Conservation (phyloP, 2,113 vertebrate species). For the Pholis gunnellus region DNA sequence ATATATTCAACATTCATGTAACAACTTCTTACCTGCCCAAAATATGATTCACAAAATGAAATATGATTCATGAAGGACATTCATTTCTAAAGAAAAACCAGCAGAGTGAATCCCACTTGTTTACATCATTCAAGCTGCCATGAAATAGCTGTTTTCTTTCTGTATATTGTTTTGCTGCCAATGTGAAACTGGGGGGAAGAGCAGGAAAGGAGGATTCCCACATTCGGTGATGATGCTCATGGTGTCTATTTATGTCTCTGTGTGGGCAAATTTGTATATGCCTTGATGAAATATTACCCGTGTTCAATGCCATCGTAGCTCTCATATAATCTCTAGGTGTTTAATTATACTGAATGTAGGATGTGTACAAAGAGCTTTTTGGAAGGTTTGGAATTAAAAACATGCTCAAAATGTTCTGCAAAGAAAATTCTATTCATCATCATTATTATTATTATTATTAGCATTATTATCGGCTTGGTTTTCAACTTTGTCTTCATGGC, state of each 20-base stretch:
- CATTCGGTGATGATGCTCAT: constrained; percentile 56
- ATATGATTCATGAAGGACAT: constrained; percentile 37
- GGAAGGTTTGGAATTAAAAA: neutral
- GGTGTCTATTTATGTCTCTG: constrained; percentile 65
- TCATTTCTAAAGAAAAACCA: constrained; percentile 34
- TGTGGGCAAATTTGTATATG: constrained; percentile 72
- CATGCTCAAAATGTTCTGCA: neutral
- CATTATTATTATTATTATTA: neutral
- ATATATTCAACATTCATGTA: neutral
- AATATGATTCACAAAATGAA: constrained; percentile 27
- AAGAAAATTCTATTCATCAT: neutral
- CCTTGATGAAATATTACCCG: constrained; percentile 63
- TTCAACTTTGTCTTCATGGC: neutral
- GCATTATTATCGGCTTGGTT: neutral
- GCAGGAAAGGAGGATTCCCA: constrained; percentile 71
- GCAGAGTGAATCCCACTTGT: constrained; percentile 28
- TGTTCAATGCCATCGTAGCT: constrained; percentile 37
- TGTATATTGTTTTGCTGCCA: constrained; percentile 49
- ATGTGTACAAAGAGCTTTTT: constrained; percentile 31
- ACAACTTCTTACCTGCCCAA: neutral
- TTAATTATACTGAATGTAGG: constrained; percentile 50
- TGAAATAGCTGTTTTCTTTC: constrained; percentile 33
- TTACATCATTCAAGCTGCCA: constrained; percentile 38
- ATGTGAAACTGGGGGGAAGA: constrained; percentile 32
- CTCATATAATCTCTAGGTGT: constrained; percentile 44